phyloP scores from a whole-genome alignment of 2,888 invertebrate genomes.

The Sphaerophoria rueppellii region DNA sequence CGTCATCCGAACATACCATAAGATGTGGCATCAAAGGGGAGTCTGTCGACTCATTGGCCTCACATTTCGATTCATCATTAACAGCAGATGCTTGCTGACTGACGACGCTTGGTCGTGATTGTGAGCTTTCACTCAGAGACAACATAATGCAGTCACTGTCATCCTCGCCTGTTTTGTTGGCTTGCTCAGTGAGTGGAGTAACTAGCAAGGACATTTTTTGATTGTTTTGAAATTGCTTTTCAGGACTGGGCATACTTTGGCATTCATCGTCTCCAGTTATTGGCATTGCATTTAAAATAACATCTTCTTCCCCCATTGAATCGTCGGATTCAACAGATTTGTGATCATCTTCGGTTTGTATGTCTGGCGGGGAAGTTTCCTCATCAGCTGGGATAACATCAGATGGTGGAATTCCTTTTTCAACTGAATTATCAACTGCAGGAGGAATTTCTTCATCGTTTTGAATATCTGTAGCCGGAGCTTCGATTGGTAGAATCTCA shows the following conservation, averaged over 20 bases:
- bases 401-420: no score
- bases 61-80: background rate
- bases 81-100: background rate
- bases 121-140: conserved; percentile 51
- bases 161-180: conserved; percentile 29
- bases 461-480: no score
- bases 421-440: no score
- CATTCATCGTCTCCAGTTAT: conserved; percentile 68
- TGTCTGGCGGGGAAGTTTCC: no score
- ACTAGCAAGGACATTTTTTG: background rate
- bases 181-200: background rate
- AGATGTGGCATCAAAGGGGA: conserved; percentile 75
- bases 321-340: conserved; percentile 1
- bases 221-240: background rate
- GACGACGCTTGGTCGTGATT: background rate
- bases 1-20: conserved; percentile 73
- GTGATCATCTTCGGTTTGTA: no score
- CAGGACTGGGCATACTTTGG: conserved; percentile 31
- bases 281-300: conserved; percentile 44
- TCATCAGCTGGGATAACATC: no score
- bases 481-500: no score
- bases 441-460: no score
- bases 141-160: conserved; percentile 66
- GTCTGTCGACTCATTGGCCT: conserved; percentile 9
- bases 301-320: conserved; percentile 51